A percentile compares a stretch with the other conserved stretches of the same genome.
Evolutionary conservation across 1,140 invertebrate species (phyloP).

Genomic region (Formica exsecta): DNA sequence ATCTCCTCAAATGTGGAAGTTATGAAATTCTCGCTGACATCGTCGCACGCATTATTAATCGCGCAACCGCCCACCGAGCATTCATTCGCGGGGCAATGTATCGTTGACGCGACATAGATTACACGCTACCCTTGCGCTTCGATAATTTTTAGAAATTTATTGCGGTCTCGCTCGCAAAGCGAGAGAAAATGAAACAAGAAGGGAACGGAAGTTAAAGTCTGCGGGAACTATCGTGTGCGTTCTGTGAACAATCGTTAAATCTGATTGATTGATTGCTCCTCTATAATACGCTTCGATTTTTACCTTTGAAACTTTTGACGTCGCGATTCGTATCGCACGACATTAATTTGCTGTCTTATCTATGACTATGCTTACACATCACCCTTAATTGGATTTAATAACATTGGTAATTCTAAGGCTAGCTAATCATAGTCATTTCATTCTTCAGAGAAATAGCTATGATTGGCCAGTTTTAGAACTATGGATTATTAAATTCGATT

Average conservation of each 20-base stretch:
- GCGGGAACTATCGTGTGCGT: background rate
- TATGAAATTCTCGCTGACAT: conserved; percentile 55
- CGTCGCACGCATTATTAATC: conserved; percentile 49
- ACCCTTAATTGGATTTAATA: no score
- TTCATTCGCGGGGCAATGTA: conserved; percentile 25
- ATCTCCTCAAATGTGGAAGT: conserved; percentile 32
- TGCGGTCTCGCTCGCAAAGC: background rate
- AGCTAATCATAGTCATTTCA: no score
- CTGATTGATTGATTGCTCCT: conserved; percentile 22
- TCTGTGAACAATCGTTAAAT: conserved; percentile 41
- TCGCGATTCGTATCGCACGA: conserved; percentile 8
- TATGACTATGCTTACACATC: background rate
- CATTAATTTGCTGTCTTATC: conserved; percentile 41
- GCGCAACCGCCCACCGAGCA: conserved; percentile 3
- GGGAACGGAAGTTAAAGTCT: background rate
- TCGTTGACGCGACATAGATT: conserved; percentile 21
- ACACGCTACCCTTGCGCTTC: no score
- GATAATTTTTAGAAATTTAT: conserved; percentile 53
- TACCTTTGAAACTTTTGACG: background rate
- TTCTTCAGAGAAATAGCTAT: no score
- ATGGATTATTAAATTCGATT: no score
- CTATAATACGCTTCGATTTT: conserved; percentile 15
- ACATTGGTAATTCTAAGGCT: no score
- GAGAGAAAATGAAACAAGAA: conserved; percentile 28
- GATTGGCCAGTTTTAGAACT: no score